A percentile compares a stretch with the other conserved stretches of the same genome.
Evolutionary conservation across 53 echinoderm and acorn worm genomes (phyloP).

Genomic region (Crossaster papposus): DNA sequence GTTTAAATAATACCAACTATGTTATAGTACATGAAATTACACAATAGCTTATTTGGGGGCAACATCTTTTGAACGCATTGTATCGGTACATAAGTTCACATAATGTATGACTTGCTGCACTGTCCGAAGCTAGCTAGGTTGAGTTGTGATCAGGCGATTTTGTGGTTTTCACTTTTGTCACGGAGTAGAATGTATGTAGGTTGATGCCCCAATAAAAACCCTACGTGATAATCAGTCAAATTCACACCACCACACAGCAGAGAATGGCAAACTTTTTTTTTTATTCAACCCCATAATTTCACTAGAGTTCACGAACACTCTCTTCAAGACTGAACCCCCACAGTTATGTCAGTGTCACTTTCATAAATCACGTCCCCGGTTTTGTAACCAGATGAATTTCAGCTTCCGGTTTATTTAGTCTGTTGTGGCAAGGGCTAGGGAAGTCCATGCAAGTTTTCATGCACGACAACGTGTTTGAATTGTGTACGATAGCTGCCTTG

Average conservation of each 20-base stretch:
- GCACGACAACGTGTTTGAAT: too few species aligned
- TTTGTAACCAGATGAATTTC: conserved; percentile 1
- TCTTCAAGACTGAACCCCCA: conserved; percentile 1
- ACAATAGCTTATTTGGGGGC: too few species aligned
- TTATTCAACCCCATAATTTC: not conserved
- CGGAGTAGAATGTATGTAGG: not conserved
- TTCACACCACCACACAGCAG: conserved; percentile 1
- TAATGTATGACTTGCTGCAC: not conserved
- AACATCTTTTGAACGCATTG: not conserved
- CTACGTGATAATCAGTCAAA: conserved; percentile 17
- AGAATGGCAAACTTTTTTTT: not conserved
- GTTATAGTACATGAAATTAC: too few species aligned
- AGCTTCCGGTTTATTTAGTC: conserved; percentile 18
- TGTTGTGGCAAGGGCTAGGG: too few species aligned
- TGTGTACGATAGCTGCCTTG: too few species aligned
- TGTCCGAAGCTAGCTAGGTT: not conserved
- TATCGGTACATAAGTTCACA: not conserved
- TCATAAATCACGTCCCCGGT: conserved; percentile 20
- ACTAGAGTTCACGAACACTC: conserved; percentile 27
- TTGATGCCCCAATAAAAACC: conserved; percentile 15
- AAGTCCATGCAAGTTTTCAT: not conserved
- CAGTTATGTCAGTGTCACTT: conserved; percentile 27
- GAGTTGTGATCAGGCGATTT: not conserved
- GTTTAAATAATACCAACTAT: too few species aligned
- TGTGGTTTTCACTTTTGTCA: not conserved